Evolutionary conservation across 2,888 invertebrate species (phyloP).

Genomic region (Bellardia bayeri): DNA sequence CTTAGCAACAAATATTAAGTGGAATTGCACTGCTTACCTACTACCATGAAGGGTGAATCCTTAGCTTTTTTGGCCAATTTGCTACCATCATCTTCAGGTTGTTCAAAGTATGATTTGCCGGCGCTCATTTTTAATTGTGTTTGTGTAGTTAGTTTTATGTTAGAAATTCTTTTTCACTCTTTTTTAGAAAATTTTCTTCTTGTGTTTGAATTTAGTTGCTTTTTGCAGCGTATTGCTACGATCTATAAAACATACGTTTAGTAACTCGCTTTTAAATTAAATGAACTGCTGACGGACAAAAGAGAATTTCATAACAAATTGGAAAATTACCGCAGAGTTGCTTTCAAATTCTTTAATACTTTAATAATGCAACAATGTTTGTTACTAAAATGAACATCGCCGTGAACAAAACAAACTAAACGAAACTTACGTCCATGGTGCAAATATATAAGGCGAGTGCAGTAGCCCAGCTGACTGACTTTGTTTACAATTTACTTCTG

Average conservation of each 20-base stretch:
- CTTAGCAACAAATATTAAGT: constrained; percentile 39
- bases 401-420: no score
- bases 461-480: no score
- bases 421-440: no score
- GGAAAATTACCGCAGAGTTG: no score
- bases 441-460: no score
- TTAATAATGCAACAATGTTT: no score
- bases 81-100: constrained; percentile 78
- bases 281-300: neutral
- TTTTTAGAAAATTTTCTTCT: constrained; percentile 19
- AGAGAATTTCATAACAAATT: neutral
- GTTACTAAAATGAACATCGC: no score
- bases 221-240: neutral
- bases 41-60: constrained; percentile 90
- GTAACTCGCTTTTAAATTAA: constrained; percentile 27
- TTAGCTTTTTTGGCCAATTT: constrained; percentile 88
- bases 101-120: constrained; percentile 81
- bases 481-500: no score
- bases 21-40: constrained; percentile 85
- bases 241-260: neutral
- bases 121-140: constrained; percentile 76
- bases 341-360: no score
- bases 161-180: neutral
- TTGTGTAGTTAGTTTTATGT: neutral
- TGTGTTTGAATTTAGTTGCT: neutral